Evolutionary conservation across 2,888 invertebrate species (phyloP).

Genomic region (Melanargia galathea): DNA sequence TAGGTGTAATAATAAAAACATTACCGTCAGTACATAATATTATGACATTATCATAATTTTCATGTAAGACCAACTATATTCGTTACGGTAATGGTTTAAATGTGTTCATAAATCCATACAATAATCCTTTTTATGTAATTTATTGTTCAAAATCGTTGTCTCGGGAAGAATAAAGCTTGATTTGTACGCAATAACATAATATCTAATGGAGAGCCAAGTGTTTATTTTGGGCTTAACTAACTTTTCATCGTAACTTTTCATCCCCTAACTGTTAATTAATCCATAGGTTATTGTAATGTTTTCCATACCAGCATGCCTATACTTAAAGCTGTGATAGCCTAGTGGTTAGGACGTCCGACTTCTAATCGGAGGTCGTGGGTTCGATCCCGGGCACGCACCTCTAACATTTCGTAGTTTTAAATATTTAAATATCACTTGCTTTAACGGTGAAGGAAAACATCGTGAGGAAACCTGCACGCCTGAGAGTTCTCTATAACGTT

Average conservation of each 20-base stretch:
- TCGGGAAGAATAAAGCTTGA: constrained; percentile 13
- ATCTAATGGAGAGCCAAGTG: constrained; percentile 1
- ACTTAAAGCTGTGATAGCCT: no score
- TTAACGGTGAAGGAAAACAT: no score
- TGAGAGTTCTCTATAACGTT: no score
- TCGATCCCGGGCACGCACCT: no score
- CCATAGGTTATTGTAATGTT: neutral
- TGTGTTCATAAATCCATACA: neutral
- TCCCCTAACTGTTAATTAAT: neutral
- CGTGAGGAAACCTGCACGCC: no score
- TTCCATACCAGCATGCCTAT: no score
- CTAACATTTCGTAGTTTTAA: no score
- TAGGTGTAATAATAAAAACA: no score
- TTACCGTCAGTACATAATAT: no score
- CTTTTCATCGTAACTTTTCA: neutral
- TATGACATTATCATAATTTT: neutral
- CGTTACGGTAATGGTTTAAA: neutral
- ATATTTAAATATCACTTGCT: no score
- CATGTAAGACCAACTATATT: neutral
- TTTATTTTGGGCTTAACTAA: neutral
- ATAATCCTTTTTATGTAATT: constrained; percentile 4
- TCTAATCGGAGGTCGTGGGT: neutral
- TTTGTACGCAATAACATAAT: neutral
- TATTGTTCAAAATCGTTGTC: constrained; percentile 6
- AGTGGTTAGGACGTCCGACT: no score